Conservation (phyloP, 2,888 invertebrate genomes). For the Ctenicera cuprea region DNA sequence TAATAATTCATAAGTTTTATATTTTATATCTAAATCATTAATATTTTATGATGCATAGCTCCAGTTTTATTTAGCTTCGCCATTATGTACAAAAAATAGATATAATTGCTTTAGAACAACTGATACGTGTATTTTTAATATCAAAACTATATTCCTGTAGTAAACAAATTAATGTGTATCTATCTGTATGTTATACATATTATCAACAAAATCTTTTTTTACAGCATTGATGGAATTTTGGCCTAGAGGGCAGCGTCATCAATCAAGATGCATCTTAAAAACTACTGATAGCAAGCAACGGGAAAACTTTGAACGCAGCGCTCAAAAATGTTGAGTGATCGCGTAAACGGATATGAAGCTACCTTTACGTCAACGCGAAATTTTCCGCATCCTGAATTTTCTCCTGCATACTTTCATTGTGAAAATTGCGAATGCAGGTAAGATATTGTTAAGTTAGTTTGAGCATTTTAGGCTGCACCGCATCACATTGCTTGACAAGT, state of each 20-base stretch:
- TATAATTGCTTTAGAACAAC: no score
- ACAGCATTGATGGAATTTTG: constrained; percentile 47
- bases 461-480: not conserved
- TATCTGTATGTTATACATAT: no score
- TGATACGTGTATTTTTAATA: no score
- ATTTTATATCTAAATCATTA: no score
- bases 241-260: constrained; percentile 29
- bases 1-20: no score
- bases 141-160: no score
- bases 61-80: no score
- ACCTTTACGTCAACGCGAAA: constrained; percentile 60
- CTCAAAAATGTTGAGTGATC: constrained; percentile 64
- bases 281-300: constrained; percentile 33
- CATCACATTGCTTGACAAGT: not conserved
- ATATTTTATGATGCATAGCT: no score
- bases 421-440: constrained; percentile 61
- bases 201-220: constrained; percentile 15
- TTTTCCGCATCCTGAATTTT: constrained; percentile 60
- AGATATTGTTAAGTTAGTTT: constrained; percentile 3
- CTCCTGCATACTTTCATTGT: constrained; percentile 59
- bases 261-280: constrained; percentile 35
- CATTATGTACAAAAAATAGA: no score
- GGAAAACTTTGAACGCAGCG: constrained; percentile 38
- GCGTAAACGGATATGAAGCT: constrained; percentile 65
- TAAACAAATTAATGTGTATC: no score